Evolutionary conservation across 2,888 invertebrate genomes (phyloP).

Genomic region (Hemicrepidius hirtus): DNA sequence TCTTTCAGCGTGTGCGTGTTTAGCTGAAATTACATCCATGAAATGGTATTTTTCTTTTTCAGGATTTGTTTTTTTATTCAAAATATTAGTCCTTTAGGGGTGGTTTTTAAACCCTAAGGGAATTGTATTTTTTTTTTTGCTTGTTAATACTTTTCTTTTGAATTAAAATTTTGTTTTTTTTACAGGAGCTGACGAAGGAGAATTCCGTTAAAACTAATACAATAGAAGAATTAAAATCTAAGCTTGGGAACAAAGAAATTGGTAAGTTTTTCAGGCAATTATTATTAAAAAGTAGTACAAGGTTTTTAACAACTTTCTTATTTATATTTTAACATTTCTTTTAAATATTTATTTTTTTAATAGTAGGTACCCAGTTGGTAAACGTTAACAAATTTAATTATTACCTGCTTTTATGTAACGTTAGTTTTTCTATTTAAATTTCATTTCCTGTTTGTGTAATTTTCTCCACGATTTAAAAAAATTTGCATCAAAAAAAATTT

Average conservation of each 20-base stretch:
- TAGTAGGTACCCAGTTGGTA: constrained; percentile 10
- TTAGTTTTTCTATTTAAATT: neutral
- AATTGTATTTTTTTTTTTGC: neutral
- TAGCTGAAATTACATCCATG: neutral
- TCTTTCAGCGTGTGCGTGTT: neutral
- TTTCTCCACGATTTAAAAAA: too few species aligned
- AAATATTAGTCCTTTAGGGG: neutral
- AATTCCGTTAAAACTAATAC: constrained; percentile 64
- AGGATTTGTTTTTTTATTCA: neutral
- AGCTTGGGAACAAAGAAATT: constrained; percentile 67
- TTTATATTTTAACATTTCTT: neutral
- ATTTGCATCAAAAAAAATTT: too few species aligned
- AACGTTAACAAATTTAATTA: neutral
- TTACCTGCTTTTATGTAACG: constrained; percentile 9
- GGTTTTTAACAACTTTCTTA: neutral
- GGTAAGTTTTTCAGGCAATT: constrained; percentile 59
- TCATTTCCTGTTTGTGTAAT: neutral
- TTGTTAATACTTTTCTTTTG: neutral
- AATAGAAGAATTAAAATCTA: constrained; percentile 69
- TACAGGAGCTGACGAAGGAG: constrained; percentile 69
- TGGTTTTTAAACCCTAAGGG: neutral
- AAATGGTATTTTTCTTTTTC: neutral
- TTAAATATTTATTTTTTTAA: constrained; percentile 13
- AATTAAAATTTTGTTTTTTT: constrained; percentile 36
- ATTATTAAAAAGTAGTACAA: constrained; percentile 9